phyloP scores from a whole-genome alignment of 2,888 invertebrate genomes.

The Disparrhopalites patrizii region DNA sequence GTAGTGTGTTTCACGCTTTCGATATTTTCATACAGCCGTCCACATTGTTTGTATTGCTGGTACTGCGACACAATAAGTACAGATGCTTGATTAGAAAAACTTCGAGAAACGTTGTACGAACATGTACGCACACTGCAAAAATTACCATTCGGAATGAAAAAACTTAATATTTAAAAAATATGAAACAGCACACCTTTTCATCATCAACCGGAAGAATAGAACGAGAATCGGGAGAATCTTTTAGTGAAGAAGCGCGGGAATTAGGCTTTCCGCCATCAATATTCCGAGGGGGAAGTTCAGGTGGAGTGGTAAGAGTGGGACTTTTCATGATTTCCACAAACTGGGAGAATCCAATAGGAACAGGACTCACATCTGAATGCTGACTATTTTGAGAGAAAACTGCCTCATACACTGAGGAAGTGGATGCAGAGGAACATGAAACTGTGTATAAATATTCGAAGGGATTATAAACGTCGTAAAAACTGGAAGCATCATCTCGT shows the following conservation, averaged over 20 bases:
- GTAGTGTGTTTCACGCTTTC: conserved; percentile 51
- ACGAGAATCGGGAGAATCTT: conserved; percentile 8
- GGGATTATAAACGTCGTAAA: conserved; percentile 73
- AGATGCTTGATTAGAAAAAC: too few species aligned
- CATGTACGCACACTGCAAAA: too few species aligned
- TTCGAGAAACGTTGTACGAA: too few species aligned
- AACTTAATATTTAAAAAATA: conserved; percentile 11
- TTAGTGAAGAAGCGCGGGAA: conserved; percentile 33
- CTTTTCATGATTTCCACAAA: conserved; percentile 2
- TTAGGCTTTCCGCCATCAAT: too few species aligned
- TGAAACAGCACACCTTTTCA: conserved; percentile 9
- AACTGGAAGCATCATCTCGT: conserved; percentile 58
- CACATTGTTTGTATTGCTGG: conserved; percentile 28
- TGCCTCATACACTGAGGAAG: conserved; percentile 34
- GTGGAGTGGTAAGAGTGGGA: conserved; percentile 50
- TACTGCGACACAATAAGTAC: too few species aligned
- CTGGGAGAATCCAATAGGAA: conserved; percentile 29
- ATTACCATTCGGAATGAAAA: too few species aligned
- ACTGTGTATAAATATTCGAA: conserved; percentile 68
- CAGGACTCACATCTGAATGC: not conserved
- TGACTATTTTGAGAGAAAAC: not conserved
- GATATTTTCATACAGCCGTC: conserved; percentile 47
- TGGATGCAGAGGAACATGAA: conserved; percentile 38
- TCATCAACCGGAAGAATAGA: not conserved
- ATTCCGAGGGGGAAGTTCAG: conserved; percentile 62